Evolutionary conservation across 2,888 invertebrate species (phyloP).

Genomic region (Laspeyria flexula): DNA sequence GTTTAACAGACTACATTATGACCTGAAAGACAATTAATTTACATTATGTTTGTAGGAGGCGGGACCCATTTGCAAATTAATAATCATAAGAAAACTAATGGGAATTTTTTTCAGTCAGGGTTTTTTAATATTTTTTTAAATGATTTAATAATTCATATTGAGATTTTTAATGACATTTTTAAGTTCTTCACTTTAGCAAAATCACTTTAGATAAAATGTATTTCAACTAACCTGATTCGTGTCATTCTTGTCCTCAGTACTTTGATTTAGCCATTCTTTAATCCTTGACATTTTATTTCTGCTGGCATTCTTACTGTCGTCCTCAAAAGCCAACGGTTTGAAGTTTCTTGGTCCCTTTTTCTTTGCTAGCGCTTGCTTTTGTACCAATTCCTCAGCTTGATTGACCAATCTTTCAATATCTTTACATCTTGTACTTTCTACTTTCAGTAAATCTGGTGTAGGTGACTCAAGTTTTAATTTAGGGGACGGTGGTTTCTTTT

Average conservation of each 20-base stretch:
- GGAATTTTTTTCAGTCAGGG: too few species aligned
- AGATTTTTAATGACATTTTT: too few species aligned
- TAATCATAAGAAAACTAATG: too few species aligned
- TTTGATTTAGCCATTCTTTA: slow-evolving; percentile 89
- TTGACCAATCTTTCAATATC: slow-evolving; percentile 91
- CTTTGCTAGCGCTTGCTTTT: slow-evolving; percentile 85
- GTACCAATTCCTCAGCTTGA: slow-evolving; percentile 92
- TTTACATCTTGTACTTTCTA: slow-evolving; percentile 83
- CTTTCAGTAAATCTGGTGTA: slow-evolving; percentile 79
- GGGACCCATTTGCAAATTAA: too few species aligned
- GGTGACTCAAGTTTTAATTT: slow-evolving; percentile 72
- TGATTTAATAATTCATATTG: too few species aligned
- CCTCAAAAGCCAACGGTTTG: slow-evolving; percentile 83
- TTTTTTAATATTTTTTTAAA: too few species aligned
- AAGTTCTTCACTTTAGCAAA: too few species aligned
- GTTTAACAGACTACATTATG: too few species aligned
- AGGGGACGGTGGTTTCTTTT: slow-evolving; percentile 57
- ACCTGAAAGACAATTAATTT: too few species aligned
- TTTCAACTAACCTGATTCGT: slow-evolving; percentile 69
- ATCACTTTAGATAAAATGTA: not conserved
- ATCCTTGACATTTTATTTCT: slow-evolving; percentile 88
- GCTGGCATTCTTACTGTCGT: slow-evolving; percentile 76
- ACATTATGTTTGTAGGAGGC: too few species aligned
- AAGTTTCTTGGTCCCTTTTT: slow-evolving; percentile 78
- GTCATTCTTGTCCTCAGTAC: slow-evolving; percentile 73